Conservation (phyloP, 2,888 invertebrate species). For the Spodoptera exigua region DNA sequence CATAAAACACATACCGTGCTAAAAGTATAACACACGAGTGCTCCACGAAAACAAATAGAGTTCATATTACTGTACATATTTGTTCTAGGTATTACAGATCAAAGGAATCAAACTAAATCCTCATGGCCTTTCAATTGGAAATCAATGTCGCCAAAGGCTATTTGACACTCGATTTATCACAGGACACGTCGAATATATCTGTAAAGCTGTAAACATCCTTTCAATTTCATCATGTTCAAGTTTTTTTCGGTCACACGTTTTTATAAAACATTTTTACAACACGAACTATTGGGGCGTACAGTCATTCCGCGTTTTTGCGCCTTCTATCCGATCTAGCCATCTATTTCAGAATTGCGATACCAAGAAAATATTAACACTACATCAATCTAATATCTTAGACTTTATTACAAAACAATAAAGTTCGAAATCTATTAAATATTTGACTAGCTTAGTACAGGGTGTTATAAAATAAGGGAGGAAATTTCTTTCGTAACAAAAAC, state of each 20-base stretch:
- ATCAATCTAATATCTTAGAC: too few species aligned
- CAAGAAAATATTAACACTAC: constrained; percentile 18
- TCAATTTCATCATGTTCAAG: constrained; percentile 1
- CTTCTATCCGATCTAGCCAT: constrained; percentile 1
- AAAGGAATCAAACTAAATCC: constrained; percentile 21
- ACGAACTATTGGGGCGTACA: constrained; percentile 1
- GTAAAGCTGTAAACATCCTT: constrained; percentile 1
- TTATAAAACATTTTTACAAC: background rate
- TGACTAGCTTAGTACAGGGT: background rate
- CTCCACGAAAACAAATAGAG: background rate
- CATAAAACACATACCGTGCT: too few species aligned
- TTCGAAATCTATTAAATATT: too few species aligned
- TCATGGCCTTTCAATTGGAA: constrained; percentile 20
- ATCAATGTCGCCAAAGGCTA: constrained; percentile 16
- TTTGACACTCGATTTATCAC: constrained; percentile 26
- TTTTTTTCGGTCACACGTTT: too few species aligned
- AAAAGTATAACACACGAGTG: background rate
- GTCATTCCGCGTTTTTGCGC: constrained; percentile 6
- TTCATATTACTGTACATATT: background rate
- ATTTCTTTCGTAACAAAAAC: constrained; percentile 28
- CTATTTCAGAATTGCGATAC: constrained; percentile 9
- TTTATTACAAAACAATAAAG: too few species aligned
- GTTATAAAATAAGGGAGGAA: constrained; percentile 17
- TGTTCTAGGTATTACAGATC: constrained; percentile 10
- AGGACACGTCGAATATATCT: constrained; percentile 7